Conservation (phyloP, 2,113 vertebrate species). For the Xiphophorus hellerii region DNA sequence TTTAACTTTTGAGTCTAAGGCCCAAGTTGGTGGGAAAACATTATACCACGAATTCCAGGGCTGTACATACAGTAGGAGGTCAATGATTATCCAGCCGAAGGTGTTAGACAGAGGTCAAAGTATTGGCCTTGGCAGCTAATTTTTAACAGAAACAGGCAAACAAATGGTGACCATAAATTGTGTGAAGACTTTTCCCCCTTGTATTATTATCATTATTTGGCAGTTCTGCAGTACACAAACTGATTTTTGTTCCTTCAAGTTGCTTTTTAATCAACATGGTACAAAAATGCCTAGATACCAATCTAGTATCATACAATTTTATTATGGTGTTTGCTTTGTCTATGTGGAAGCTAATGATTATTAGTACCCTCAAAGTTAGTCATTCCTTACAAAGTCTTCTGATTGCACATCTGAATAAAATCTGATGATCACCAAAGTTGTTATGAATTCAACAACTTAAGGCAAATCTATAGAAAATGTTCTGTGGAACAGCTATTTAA, state of each 20-base stretch:
- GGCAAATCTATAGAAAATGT: not conserved
- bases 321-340: no score
- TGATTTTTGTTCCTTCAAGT: not conserved
- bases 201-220: no score
- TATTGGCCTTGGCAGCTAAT: not conserved
- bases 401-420: not conserved
- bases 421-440: not conserved
- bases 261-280: not conserved
- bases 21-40: not conserved
- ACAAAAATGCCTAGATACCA: not conserved
- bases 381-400: not conserved
- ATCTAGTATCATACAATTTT: no score
- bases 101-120: not conserved
- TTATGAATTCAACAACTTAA: not conserved
- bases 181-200: no score
- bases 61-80: constrained; percentile 6
- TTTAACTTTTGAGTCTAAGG: constrained; percentile 4
- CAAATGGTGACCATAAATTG: not conserved
- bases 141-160: not conserved
- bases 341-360: no score
- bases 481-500: not conserved
- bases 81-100: not conserved
- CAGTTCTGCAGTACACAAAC: not conserved
- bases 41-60: not conserved
- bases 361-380: no score